Evolutionary conservation across 2,888 invertebrate species (phyloP), one percentile per base, ranked within the genome.

Genomic region (Steinernema hermaphroditum): DNA sequence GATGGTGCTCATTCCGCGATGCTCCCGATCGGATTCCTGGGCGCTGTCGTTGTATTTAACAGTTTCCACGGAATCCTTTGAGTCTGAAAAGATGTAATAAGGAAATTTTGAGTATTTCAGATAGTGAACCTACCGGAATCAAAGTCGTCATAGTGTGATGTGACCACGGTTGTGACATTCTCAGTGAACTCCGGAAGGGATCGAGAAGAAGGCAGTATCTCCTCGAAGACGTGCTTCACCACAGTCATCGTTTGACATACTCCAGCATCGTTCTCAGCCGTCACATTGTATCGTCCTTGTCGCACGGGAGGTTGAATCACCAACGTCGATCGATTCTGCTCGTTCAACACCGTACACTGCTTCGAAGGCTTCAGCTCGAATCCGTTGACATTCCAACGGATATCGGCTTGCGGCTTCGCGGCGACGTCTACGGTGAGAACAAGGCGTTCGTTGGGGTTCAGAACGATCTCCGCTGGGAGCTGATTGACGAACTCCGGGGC

Each of bases 321-420:
- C 8, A 85, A 75, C 24, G 82, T 84, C 8, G 83, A 84, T 54
- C 79, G 73, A 72, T 84, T 83, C 57, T 81, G 81, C 71, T 81
- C 81, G 70, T 81, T 79, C 44, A 80, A 75, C 14, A 83, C 68
- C 14, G 77, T 75, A 12, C 78, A 74, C 70, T 77, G 79, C 50
- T 77, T 75, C 0, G 73, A 74, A n/a, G 76, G 74, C 24, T 78
- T 76, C 57, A 83, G 69, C 80, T 88, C 88, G 76, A 88, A 86
- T 16, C 88, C 88, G 72, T 89, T 88, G 24, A 88, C 86, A 76
- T 86, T 87, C 89, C 89, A 89, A 19, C 85, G 86, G 75, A 89
- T 79, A 24, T 84, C 82, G 6, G 86, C 84, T 34, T 83, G 78
- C 32, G 86, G 86, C 32, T 80, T 73, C 0, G 86, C 82, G 22